Evolutionary conservation across 2,113 vertebrate species (phyloP).

Genomic region (Dasyornis broadbenti): DNA sequence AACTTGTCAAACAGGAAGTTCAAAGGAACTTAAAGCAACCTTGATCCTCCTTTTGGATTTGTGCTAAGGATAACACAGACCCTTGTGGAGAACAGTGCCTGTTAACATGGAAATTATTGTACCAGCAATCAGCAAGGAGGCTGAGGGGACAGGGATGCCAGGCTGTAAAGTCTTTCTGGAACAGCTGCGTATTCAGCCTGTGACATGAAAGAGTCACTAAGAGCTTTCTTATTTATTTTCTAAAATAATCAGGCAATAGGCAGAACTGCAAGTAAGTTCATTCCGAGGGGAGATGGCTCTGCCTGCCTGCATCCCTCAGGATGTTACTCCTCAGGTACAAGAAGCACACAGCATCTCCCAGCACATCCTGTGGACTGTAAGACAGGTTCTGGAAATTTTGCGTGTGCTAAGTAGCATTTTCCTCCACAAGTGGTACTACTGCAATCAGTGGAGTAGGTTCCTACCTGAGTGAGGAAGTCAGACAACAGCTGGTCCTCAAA

Average conservation of each 20-base stretch:
- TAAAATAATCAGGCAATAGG: not conserved
- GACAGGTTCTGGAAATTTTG: not conserved
- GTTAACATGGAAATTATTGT: not conserved
- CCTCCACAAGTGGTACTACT: not conserved
- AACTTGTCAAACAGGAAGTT: not conserved
- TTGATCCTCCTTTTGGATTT: not conserved
- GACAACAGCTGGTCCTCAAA: constrained; percentile 31
- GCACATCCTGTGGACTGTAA: not conserved
- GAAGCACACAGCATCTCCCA: not conserved
- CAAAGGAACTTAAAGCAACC: not conserved
- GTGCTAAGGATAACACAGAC: not conserved
- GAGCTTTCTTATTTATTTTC: not conserved
- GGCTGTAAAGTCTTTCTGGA: not conserved
- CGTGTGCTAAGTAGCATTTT: not conserved
- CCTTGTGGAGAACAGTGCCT: not conserved
- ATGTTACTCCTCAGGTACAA: not conserved
- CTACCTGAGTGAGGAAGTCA: not conserved
- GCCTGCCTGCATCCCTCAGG: not conserved
- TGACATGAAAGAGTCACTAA: not conserved
- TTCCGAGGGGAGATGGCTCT: not conserved
- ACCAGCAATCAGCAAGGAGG: not conserved
- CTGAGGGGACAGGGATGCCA: not conserved
- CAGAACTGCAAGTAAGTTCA: not conserved
- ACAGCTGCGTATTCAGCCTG: not conserved
- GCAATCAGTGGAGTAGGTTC: not conserved